Percentiles rank a stretch among this genome's conserved stretches.
Conservation (phyloP, 2,888 invertebrate species). For the Reticulitermes lucifugus region DNA sequence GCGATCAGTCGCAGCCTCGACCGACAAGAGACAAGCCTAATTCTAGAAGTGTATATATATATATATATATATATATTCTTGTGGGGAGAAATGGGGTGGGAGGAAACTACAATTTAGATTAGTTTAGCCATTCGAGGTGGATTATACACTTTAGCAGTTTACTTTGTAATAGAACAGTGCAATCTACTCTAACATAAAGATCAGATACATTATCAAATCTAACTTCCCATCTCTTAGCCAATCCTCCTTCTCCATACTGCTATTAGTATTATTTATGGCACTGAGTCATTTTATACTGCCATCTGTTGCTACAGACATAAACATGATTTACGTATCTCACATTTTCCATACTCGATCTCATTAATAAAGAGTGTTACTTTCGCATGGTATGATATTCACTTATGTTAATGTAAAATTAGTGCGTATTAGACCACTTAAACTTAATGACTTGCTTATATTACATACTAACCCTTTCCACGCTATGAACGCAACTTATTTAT, state of each 20-base stretch:
- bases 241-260: not conserved
- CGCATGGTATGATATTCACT: too few species aligned
- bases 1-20: not conserved
- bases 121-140: conserved; percentile 25
- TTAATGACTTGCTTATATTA: too few species aligned
- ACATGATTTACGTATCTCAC: too few species aligned
- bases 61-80: not conserved
- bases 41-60: not conserved
- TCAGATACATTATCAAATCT: conserved; percentile 10
- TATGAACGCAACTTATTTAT: too few species aligned
- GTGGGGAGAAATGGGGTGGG: conserved; percentile 1
- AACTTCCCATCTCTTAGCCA: not conserved
- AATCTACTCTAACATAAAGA: not conserved
- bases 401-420: too few species aligned
- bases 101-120: conserved; percentile 18
- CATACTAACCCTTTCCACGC: too few species aligned
- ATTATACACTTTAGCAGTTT: conserved; percentile 35
- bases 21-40: not conserved
- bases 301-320: not conserved
- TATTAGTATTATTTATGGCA: not conserved
- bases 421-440: too few species aligned
- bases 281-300: not conserved
- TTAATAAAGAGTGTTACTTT: too few species aligned
- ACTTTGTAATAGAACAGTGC: conserved; percentile 24
- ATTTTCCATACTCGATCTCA: too few species aligned